Base-by-base conservation (phyloP, 1,140 invertebrate genomes). In the Hydropsyche tenuis region DNA sequence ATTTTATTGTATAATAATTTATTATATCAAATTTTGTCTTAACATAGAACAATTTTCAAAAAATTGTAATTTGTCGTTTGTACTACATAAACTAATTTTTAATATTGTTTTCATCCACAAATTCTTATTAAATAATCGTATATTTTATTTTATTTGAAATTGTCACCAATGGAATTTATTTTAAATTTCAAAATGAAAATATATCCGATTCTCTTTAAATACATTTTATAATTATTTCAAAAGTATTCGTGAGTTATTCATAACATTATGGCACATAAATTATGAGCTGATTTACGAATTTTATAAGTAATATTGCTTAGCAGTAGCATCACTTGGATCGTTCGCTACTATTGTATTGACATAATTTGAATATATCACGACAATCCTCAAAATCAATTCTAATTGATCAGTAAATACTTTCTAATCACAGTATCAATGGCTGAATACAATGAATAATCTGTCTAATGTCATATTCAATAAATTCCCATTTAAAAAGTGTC, bases 21-120 rank as follows among this genome's bases (percentile, higher is more conserved):
- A 53, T 53, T 53, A 53, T 63, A 63, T 63, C 60, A 63, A n/a
- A 63, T 63, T 64, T 65, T 43, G 30, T 43, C 16, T 65, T 65
- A 65, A 20, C 16, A 65, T 65, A 11, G 30, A 65, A 43, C 18
- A 65, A 42, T 46, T 65, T 46, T 65, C 22, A 65, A 43, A 65
- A 43, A 65, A 43, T 60, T 27, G 56, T 27, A 18, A 25, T 60
- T 60, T 60, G 18, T 14, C 56, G 12, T 60, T 60, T 60, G 56
- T 60, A 60, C 56, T 60, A 60, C 56, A 60, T 22, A 60, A 23
- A 25, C 7, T 25, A 12, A 22, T 25, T 20, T 60, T 53, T 53
- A 53, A 53, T n/a, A 37, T 37, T 37, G 30, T 37, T 4, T 37
- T 37, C 30, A 37, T 37, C 9, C 30, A 37, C 30, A 37, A 37